Percentiles rank a stretch among this genome's conserved stretches.
These are phyloP conservation scores for Ooceraea biroi DNA, from an alignment of 1,140 invertebrate species.

Conservation along the genomic window DNA sequence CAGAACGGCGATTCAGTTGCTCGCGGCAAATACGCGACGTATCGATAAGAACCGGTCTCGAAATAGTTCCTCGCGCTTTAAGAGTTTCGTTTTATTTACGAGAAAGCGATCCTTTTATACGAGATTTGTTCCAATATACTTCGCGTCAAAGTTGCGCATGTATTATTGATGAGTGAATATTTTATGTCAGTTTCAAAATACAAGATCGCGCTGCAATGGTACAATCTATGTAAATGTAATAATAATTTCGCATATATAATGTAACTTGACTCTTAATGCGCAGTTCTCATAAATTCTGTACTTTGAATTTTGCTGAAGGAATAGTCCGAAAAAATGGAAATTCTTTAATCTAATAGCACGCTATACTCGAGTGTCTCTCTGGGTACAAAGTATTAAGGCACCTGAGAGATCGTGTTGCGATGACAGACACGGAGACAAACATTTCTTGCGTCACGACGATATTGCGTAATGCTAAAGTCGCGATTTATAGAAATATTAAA, in stretches of 20 bases:
- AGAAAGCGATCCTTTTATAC: constrained; percentile 13
- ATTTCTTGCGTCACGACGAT: not conserved
- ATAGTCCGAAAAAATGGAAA: not conserved
- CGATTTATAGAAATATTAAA: constrained; percentile 37
- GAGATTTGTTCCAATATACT: constrained; percentile 15
- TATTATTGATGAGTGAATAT: not conserved
- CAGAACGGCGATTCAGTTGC: constrained; percentile 30
- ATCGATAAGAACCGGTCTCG: constrained; percentile 44
- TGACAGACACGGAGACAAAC: not conserved
- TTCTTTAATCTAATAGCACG: not conserved
- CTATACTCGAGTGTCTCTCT: not conserved
- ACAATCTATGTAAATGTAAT: no score
- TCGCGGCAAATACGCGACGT: constrained; percentile 33
- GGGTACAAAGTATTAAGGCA: constrained; percentile 41
- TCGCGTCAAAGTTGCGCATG: not conserved
- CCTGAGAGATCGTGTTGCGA: constrained; percentile 26
- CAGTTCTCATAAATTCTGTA: not conserved
- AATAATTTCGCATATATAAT: not conserved
- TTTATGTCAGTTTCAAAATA: not conserved
- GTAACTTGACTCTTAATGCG: not conserved
- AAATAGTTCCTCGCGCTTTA: constrained; percentile 31
- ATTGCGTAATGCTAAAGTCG: constrained; percentile 31
- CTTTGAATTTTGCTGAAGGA: not conserved
- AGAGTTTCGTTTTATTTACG: constrained; percentile 34
- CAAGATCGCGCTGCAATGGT: no score